Conservation (phyloP, 2,113 vertebrate species). For the Panthera leo region DNA sequence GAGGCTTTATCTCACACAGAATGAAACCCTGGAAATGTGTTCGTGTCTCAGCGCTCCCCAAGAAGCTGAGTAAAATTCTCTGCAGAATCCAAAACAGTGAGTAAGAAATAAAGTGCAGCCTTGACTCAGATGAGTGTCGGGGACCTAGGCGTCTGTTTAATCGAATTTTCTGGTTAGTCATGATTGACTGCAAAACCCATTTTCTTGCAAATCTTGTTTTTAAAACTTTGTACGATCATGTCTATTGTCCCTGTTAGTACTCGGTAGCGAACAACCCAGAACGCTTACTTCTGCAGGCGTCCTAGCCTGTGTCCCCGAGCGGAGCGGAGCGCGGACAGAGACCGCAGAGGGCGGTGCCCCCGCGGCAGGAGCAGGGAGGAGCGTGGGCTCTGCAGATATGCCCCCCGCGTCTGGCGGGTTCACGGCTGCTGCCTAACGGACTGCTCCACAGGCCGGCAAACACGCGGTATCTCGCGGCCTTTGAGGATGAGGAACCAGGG, state of each 20-base stretch:
- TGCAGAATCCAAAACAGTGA: background rate
- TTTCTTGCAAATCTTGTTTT: background rate
- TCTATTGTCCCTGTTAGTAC: background rate
- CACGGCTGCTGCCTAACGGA: background rate
- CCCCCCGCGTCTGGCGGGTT: too few species aligned
- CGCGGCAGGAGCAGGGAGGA: too few species aligned
- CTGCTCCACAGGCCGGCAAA: fast-evolving
- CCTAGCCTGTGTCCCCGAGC: too few species aligned
- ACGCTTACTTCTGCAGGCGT: background rate
- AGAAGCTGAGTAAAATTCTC: background rate
- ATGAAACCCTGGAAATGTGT: too few species aligned
- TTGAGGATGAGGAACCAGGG: background rate
- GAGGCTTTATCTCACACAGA: background rate
- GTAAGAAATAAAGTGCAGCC: fast-evolving
- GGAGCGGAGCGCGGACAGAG: background rate
- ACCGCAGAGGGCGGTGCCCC: background rate
- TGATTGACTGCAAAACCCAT: background rate
- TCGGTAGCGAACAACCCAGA: background rate
- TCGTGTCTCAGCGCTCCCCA: background rate
- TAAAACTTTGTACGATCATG: background rate
- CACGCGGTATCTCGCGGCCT: fast-evolving
- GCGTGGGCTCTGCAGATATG: too few species aligned
- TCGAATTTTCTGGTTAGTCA: background rate
- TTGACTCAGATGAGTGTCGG: background rate
- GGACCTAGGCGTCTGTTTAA: background rate